These are phyloP conservation scores for Sylvietta virens DNA, from an alignment of 2,113 vertebrate species.

Conservation along the genomic window DNA sequence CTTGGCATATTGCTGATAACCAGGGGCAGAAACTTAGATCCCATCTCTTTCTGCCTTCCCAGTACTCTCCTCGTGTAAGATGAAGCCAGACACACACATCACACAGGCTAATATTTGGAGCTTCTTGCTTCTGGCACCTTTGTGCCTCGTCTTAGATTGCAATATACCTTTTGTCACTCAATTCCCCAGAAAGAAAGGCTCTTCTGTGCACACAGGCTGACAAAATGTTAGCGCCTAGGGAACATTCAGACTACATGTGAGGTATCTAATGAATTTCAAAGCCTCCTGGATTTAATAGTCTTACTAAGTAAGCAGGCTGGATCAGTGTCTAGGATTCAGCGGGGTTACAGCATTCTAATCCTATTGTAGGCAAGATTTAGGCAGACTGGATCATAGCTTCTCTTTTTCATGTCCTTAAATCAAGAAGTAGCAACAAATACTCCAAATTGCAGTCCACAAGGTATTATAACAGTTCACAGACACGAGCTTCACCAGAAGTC, in stretches of 20 bases:
- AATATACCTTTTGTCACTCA: not conserved
- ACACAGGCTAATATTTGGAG: not conserved
- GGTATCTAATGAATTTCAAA: slow-evolving; percentile 32
- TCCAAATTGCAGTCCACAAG: not conserved
- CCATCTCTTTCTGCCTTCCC: not conserved
- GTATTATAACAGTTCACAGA: not conserved
- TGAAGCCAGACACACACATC: not conserved
- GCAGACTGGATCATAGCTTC: not conserved
- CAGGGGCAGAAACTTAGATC: not conserved
- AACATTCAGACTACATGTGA: not conserved
- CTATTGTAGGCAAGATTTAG: slow-evolving; percentile 1
- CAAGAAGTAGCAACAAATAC: not conserved
- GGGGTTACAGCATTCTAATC: slow-evolving; percentile 6
- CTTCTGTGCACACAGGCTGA: not conserved
- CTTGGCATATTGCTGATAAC: not conserved
- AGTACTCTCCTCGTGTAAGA: not conserved
- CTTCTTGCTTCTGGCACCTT: not conserved
- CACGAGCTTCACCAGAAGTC: not conserved
- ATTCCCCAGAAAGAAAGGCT: not conserved
- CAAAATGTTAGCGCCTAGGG: not conserved
- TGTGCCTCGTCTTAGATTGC: not conserved
- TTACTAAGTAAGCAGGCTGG: slow-evolving; percentile 9
- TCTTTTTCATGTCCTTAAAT: not conserved
- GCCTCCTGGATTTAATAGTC: slow-evolving; percentile 12
- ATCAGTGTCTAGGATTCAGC: slow-evolving; percentile 18